Conservation (phyloP, 2,113 vertebrate species). For the Misgurnus anguillicaudatus region DNA sequence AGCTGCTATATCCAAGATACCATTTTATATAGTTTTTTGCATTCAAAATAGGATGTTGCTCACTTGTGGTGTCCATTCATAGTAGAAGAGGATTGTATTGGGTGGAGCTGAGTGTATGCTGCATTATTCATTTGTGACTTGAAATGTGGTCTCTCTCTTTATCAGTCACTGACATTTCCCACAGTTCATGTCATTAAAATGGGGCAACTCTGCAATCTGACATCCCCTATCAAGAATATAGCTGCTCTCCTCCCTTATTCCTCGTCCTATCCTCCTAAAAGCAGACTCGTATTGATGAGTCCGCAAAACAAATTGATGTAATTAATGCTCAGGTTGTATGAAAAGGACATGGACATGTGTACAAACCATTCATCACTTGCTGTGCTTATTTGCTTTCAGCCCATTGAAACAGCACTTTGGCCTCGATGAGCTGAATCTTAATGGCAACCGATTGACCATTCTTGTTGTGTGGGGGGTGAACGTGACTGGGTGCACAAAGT, state of each 20-base stretch:
- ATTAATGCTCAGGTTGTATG: constrained; percentile 75
- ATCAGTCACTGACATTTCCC: constrained; percentile 29
- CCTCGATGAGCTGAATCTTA: constrained; percentile 71
- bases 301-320: constrained; percentile 73
- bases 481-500: not conserved
- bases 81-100: not conserved
- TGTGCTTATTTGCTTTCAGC: constrained; percentile 63
- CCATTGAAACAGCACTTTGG: constrained; percentile 69
- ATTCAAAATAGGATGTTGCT: not conserved
- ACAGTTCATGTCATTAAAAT: constrained; percentile 9
- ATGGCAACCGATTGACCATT: constrained; percentile 54
- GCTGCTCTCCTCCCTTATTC: not conserved
- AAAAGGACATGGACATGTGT: constrained; percentile 66
- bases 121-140: not conserved
- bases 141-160: not conserved
- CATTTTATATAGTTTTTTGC: not conserved
- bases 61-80: not conserved
- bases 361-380: constrained; percentile 72
- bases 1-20: not conserved
- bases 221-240: constrained; percentile 16
- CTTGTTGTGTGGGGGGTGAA: constrained; percentile 27
- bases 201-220: constrained; percentile 25
- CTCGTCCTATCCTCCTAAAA: constrained; percentile 14
- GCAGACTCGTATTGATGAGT: constrained; percentile 72
- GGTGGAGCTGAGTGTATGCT: no score